Evolutionary conservation across 2,113 vertebrate species (phyloP).

Genomic region (Athene noctua): DNA sequence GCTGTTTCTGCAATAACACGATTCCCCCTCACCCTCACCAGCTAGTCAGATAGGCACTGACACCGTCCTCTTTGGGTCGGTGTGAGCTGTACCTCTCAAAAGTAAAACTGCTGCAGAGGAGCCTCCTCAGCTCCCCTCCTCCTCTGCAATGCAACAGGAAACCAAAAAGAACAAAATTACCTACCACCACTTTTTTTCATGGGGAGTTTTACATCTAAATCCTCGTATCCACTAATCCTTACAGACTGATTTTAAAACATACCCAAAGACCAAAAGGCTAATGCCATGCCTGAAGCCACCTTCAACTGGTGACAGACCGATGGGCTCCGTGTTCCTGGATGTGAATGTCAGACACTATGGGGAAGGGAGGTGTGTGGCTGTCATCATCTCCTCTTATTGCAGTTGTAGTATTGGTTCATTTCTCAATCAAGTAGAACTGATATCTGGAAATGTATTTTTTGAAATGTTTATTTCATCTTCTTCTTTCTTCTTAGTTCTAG

Average conservation of each 20-base stretch:
- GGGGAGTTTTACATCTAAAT: background rate
- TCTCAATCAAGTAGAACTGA: background rate
- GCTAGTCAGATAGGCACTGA: background rate
- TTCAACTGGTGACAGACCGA: background rate
- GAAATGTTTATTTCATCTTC: background rate
- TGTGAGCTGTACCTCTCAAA: background rate
- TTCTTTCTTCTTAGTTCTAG: background rate
- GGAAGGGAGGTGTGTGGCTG: background rate
- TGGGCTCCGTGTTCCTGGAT: background rate
- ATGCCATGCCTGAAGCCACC: background rate
- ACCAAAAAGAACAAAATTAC: background rate
- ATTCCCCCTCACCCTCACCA: background rate
- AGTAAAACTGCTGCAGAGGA: background rate
- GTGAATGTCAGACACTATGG: accelerated
- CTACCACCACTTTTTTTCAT: background rate
- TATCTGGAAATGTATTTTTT: background rate
- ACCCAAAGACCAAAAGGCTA: background rate
- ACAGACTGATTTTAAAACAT: background rate
- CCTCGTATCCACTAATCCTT: background rate
- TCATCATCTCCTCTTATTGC: background rate
- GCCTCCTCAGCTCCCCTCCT: background rate
- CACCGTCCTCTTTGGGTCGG: too few species aligned
- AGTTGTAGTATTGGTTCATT: background rate
- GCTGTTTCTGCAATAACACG: background rate
- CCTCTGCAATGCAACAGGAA: background rate